Evolutionary conservation across 1,140 invertebrate genomes (phyloP), one percentile per base, ranked within the genome.

Genomic region (Arion vulgaris): DNA sequence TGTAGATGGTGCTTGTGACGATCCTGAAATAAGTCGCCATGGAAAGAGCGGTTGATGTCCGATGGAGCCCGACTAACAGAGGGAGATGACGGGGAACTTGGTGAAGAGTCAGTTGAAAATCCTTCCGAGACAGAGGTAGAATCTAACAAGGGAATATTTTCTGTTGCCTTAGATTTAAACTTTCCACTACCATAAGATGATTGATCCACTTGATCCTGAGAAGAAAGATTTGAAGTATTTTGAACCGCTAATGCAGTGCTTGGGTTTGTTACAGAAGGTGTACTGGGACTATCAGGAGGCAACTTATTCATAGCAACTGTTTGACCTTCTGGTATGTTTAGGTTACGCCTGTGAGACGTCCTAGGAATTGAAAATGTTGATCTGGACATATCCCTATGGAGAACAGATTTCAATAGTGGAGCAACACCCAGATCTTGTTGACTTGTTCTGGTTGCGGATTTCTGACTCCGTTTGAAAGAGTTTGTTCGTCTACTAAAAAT

Each of bases 1-100:
- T 2, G 72, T 41, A 57, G 80, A 81, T 17, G 72, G 49, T n/a
- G 68, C 49, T 38, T 81, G 80, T n/a, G 80, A 81, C 36, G n/a
- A 53, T 19, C 34, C 32, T 39, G 78, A 80, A 32, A 71, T 17
- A 71, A 80, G 53, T 23, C 78, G 17, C 13, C 45, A 9, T 66
- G 62, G 57, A 78, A 78, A 34, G 76, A 49, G 13, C 34, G 53
- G 34, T 45, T 45, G 39, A 49, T 9, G 5, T 78, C 76, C 1
- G 76, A n/a, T 34, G 57, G 1, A 39, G 51, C 57, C 17, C 38
- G n/a, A 13, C 41, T 71, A 28, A 34, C 9, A 32, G 78, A 36
- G 15, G 78, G 78, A 57, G 78, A 80, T 51, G 36, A 19, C 28
- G 49, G 75, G 13, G 2, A 2, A 5, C 26, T 13, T 62, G 57